A percentile compares a stretch with the other conserved stretches of the same genome.
Conservation (phyloP, 2,888 invertebrate species). For the Epicampocera succincta region DNA sequence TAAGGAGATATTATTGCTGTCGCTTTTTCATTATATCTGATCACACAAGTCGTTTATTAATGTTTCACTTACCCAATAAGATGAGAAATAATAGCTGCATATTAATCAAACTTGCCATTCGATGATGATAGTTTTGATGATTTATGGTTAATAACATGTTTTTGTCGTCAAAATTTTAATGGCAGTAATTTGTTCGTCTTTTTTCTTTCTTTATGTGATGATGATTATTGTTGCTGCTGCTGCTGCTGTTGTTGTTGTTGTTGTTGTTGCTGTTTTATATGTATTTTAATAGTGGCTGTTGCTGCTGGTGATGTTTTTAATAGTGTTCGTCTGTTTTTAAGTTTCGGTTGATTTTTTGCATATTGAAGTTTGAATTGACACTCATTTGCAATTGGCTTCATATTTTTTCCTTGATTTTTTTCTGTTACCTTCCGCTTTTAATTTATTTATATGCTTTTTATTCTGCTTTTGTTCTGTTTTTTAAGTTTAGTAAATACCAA, state of each 20-base stretch:
- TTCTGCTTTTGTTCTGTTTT: neutral
- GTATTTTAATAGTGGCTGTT: slow-evolving; percentile 21
- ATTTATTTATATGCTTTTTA: slow-evolving; percentile 35
- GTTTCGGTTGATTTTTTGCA: slow-evolving; percentile 62
- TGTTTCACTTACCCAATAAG: slow-evolving; percentile 66
- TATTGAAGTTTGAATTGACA: slow-evolving; percentile 65
- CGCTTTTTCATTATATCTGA: slow-evolving; percentile 35
- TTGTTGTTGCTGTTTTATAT: slow-evolving; percentile 26
- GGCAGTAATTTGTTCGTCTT: slow-evolving; percentile 1
- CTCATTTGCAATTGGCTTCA: slow-evolving; percentile 69
- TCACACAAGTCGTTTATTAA: slow-evolving; percentile 5
- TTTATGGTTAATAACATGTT: slow-evolving; percentile 67
- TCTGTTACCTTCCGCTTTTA: slow-evolving; percentile 26
- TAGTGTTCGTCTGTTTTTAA: slow-evolving; percentile 59
- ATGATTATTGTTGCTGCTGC: slow-evolving; percentile 7
- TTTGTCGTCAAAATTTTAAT: slow-evolving; percentile 34
- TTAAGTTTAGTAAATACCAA: slow-evolving; percentile 49
- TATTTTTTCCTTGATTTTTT: slow-evolving; percentile 46
- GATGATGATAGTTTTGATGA: slow-evolving; percentile 64
- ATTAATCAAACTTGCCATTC: slow-evolving; percentile 68
- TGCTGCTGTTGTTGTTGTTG: slow-evolving; percentile 9
- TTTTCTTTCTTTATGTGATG: neutral
- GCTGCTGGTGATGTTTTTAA: slow-evolving; percentile 57
- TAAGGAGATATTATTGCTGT: neutral
- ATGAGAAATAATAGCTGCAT: slow-evolving; percentile 69